Evolutionary conservation across 2,888 invertebrate genomes (phyloP).

Genomic region (Pocota personata): DNA sequence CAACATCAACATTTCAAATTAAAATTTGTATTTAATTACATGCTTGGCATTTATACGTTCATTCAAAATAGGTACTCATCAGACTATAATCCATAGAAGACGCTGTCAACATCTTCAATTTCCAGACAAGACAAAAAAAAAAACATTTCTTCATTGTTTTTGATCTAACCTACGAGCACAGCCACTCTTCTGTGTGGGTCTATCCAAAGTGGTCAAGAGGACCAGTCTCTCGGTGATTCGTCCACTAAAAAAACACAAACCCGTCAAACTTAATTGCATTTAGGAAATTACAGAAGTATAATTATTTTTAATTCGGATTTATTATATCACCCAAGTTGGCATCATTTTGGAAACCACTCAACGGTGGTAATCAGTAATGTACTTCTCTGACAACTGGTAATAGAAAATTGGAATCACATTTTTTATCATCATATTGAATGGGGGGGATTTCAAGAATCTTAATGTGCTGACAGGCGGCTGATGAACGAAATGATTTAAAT

Average conservation of each 20-base stretch:
- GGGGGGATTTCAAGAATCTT: background rate
- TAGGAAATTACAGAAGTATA: background rate
- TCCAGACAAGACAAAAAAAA: background rate
- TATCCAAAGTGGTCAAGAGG: constrained; percentile 26
- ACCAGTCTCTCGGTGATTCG: background rate
- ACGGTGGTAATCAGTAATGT: background rate
- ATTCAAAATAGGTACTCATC: background rate
- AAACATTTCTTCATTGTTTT: constrained; percentile 7
- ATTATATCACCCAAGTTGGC: constrained; percentile 17
- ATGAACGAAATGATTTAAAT: background rate
- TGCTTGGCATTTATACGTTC: background rate
- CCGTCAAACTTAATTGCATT: constrained; percentile 7
- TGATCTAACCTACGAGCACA: constrained; percentile 6
- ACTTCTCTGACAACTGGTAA: background rate
- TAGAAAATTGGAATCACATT: background rate
- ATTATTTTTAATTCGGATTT: constrained; percentile 12
- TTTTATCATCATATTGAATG: background rate
- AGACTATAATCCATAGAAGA: background rate
- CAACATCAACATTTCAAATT: background rate
- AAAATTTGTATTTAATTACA: background rate
- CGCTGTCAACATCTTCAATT: background rate
- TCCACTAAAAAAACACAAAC: background rate
- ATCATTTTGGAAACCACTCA: constrained; percentile 5
- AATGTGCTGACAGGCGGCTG: background rate
- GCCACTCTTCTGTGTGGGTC: constrained; percentile 9